phyloP scores from a whole-genome alignment of 2,113 vertebrate genomes.

The Podocnemis expansa region DNA sequence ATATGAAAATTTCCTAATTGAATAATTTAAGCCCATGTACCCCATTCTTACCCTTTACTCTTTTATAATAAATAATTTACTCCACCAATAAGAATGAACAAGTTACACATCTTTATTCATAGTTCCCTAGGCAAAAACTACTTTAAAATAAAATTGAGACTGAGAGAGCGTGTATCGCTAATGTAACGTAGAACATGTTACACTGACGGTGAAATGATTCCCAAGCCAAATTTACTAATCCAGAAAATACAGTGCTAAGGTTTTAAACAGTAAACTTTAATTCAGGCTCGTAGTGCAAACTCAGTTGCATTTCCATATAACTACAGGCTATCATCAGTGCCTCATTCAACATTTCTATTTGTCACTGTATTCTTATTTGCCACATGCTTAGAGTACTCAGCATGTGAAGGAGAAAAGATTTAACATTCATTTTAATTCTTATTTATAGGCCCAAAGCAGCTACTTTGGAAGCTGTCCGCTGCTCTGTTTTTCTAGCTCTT shows the following conservation, averaged over 20 bases:
- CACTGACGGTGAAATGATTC: background rate
- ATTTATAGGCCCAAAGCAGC: slow-evolving; percentile 78
- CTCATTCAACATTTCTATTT: background rate
- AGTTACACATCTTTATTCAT: background rate
- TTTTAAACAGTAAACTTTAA: background rate
- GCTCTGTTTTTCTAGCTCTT: slow-evolving; percentile 75
- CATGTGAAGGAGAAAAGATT: background rate
- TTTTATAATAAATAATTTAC: background rate
- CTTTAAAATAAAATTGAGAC: background rate
- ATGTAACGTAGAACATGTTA: background rate
- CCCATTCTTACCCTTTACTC: background rate
- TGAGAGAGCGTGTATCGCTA: background rate
- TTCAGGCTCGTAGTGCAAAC: background rate
- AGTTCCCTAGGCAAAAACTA: background rate
- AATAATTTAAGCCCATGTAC: too few species aligned
- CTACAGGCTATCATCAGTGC: background rate
- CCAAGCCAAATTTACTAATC: background rate
- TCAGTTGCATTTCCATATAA: background rate
- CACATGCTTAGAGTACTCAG: background rate
- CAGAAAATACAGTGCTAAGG: background rate
- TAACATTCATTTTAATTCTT: background rate
- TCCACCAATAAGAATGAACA: background rate
- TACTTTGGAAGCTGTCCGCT: slow-evolving; percentile 83
- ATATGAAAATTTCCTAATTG: too few species aligned
- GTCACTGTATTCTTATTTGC: too few species aligned